These are phyloP conservation scores for Porites evermanni DNA, from an alignment of 92 coral and sea anemone species.

Conservation along the genomic window DNA sequence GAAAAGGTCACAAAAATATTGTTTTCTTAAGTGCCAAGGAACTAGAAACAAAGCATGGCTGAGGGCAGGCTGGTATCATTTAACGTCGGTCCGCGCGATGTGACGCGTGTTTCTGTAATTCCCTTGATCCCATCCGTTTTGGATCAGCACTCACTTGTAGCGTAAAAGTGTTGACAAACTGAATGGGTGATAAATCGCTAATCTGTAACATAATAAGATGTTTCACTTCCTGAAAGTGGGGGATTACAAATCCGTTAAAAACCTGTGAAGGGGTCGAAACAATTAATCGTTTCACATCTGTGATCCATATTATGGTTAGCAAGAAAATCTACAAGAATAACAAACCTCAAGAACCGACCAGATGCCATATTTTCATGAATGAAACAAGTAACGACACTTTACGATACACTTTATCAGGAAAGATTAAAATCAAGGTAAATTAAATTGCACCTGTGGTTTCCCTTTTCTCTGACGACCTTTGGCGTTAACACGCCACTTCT, in stretches of 20 bases:
- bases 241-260: constrained; percentile 32
- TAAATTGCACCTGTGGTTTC: not conserved
- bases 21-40: not conserved
- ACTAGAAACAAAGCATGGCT: not conserved
- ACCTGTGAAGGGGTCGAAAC: constrained; percentile 26
- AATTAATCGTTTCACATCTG: constrained; percentile 13
- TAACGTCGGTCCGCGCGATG: not conserved
- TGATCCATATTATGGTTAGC: not conserved
- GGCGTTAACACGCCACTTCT: not conserved
- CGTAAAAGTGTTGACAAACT: constrained; percentile 22
- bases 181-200: constrained; percentile 49
- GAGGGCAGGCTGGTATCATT: not conserved
- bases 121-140: constrained; percentile 12
- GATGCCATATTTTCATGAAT: not conserved
- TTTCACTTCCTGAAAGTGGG: constrained; percentile 41
- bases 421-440: too few relatives aligned
- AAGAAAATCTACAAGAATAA: not conserved
- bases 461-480: too few relatives aligned
- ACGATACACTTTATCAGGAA: not conserved
- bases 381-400: not conserved
- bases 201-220: constrained; percentile 25
- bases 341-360: not conserved
- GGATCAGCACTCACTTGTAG: constrained; percentile 25
- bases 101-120: constrained; percentile 3
- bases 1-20: not conserved